Evolutionary conservation across 2,888 invertebrate species (phyloP), one percentile per base, ranked within the genome.

Genomic region (Gymnoscelis rufifasciata): DNA sequence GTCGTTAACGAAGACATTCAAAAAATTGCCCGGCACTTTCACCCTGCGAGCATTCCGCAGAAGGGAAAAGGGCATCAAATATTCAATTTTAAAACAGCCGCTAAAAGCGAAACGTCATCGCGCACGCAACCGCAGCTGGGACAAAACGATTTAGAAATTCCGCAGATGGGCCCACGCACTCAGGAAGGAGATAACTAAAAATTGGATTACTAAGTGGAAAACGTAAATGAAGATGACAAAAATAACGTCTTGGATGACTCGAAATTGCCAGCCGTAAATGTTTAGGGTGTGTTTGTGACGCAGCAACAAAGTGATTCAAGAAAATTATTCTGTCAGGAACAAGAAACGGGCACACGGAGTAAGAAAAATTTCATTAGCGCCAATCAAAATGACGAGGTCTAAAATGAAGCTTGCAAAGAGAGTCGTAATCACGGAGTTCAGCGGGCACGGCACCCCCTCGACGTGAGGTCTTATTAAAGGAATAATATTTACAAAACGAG

Each of bases 401-500:
- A 83, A 87, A 86, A 86, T 84, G 88, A 86, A 88, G 82, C 81
- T 81, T 67, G 79, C 83, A 79, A 81, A 80, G 83, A 83, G 83
- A 86, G 83, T 86, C 87, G 84, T 88, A 88, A 88, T 87, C 86
- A 87, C 87, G 79, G 86, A 86, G 82, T 83, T 81, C 79, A 80
- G 79, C 74, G 76, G 79, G 78, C 78, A 75, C 82, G 79, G 78
- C 78, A 75, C 82, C 87, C 82, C 84, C 86, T 84, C 83, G 64
- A 83, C 88, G 74, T 86, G 88, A 88, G 87, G 87, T 88, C 87
- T 88, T 88, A 88, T 87, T 88, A 87, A 87, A 86, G 87, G 86
- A 88, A 88, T 88, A 88, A 88, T 88, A 88, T 88, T 88, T 88
- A 88, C 87, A 87, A 87, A 88, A 87, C 87, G 87, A 87, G 86